A percentile compares a stretch with the other conserved stretches of the same genome.
Evolutionary conservation across 2,113 vertebrate genomes (phyloP).

Genomic region (Rhinichthys klamathensis): DNA sequence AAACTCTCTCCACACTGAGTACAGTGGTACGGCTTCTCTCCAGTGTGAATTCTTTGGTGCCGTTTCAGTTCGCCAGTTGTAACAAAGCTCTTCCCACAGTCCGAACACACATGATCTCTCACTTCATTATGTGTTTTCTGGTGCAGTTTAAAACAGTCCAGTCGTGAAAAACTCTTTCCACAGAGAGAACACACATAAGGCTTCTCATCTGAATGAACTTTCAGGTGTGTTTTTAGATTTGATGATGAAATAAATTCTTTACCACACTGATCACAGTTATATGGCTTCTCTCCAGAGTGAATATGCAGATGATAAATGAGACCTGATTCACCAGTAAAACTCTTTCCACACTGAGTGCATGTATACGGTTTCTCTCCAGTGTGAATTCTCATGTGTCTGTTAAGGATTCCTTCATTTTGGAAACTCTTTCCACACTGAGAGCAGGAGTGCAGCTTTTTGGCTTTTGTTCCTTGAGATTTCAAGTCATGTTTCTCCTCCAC

Average conservation of each 20-base stretch:
- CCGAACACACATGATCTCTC: background rate
- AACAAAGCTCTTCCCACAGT: background rate
- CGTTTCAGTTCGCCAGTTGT: too few species aligned
- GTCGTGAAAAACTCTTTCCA: background rate
- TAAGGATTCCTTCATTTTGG: background rate
- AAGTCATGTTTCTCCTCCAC: background rate
- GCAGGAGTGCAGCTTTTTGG: background rate
- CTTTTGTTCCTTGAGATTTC: background rate
- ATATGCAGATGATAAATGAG: background rate
- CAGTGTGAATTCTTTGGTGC: too few species aligned
- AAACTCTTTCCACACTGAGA: background rate
- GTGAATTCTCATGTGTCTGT: background rate
- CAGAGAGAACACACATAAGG: background rate
- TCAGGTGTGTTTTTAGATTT: background rate
- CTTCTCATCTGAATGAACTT: background rate
- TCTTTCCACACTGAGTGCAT: background rate
- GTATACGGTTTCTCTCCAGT: background rate
- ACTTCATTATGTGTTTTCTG: background rate
- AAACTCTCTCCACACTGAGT: background rate
- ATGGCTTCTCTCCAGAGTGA: background rate
- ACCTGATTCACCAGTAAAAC: background rate
- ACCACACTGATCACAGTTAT: background rate
- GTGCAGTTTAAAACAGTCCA: background rate
- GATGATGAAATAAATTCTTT: background rate
- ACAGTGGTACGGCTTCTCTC: too few species aligned